A percentile compares a stretch with the other conserved stretches of the same genome.
These are phyloP conservation scores for Hydraecia micacea DNA, from an alignment of 2,888 invertebrate species.

Conservation along the genomic window DNA sequence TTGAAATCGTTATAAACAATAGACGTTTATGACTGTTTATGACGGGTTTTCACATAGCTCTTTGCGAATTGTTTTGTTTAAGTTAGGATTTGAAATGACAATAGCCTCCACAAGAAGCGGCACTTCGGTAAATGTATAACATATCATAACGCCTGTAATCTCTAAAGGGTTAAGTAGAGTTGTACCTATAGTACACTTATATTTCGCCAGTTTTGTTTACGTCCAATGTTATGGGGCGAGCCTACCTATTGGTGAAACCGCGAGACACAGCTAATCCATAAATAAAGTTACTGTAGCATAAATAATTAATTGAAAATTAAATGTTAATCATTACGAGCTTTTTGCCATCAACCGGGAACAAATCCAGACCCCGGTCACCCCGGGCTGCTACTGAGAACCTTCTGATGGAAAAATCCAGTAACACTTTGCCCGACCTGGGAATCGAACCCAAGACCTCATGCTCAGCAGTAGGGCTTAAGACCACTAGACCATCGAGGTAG, in stretches of 20 bases:
- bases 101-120: background rate
- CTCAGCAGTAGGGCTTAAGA: background rate
- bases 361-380: no score
- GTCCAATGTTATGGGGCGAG: no score
- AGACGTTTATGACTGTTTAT: slow-evolving; percentile 12
- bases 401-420: background rate
- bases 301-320: no score
- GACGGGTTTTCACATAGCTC: background rate
- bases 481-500: no score
- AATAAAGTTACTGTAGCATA: no score
- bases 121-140: background rate
- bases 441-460: no score
- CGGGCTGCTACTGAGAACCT: background rate
- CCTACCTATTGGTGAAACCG: no score
- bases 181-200: background rate
- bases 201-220: no score
- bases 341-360: background rate
- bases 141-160: background rate
- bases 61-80: background rate
- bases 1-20: slow-evolving; percentile 45
- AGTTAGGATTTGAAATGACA: background rate
- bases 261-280: no score
- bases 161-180: no score
- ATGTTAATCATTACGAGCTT: no score
- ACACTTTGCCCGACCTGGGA: background rate